Percentiles rank a stretch among this genome's conserved stretches.
phyloP scores from a whole-genome alignment of 2,797 vertebrate species.

The Trachops cirrhosus region DNA sequence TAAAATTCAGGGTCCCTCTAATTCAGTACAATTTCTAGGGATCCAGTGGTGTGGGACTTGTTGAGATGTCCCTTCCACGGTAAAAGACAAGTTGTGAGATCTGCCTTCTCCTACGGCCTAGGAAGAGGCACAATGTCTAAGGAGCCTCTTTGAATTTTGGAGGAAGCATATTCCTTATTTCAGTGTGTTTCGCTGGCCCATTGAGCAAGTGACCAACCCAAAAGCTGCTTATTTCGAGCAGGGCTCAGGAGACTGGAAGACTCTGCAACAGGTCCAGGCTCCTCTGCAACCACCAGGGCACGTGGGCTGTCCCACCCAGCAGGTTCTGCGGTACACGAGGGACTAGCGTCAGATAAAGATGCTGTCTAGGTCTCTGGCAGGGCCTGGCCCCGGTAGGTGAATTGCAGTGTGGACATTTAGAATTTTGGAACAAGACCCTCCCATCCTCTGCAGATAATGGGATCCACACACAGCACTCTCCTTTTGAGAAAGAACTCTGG shows the following conservation, averaged over 20 bases:
- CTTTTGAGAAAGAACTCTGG: not conserved
- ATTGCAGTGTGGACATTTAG: not conserved
- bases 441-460: not conserved
- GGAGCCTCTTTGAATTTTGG: not conserved
- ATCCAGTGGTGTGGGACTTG: not conserved
- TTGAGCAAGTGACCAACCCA: not conserved
- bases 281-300: not conserved
- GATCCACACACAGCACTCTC: not conserved
- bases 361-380: not conserved
- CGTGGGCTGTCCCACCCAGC: not conserved
- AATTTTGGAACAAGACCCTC: not conserved
- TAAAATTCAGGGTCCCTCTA: not conserved
- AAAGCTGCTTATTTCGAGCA: not conserved
- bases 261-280: too few species aligned
- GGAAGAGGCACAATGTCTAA: not conserved
- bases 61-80: not conserved
- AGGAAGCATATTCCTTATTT: not conserved
- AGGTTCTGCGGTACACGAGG: not conserved
- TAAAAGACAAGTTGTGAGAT: not conserved
- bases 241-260: not conserved
- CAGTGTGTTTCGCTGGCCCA: not conserved
- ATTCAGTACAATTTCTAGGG: too few species aligned
- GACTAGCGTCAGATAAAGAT: not conserved
- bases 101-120: not conserved
- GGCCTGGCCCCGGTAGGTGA: too few species aligned